These are phyloP conservation scores for Eulemur macaco DNA, from an alignment of 2,113 vertebrate species.

Conservation along the genomic window DNA sequence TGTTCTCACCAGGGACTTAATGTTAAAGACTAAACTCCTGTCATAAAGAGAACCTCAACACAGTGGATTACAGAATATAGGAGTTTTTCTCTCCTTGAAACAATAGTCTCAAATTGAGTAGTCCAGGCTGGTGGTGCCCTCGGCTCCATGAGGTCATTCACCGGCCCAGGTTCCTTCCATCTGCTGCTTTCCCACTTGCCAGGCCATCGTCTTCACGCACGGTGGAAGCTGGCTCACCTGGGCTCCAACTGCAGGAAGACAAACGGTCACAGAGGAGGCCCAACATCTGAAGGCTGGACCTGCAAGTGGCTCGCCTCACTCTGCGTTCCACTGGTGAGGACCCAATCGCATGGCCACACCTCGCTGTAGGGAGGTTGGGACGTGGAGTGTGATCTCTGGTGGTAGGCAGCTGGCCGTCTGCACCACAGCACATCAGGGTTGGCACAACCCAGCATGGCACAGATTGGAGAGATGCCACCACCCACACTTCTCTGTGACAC, in stretches of 20 bases:
- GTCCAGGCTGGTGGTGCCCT: neutral
- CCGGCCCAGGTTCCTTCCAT: neutral
- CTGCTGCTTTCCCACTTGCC: neutral
- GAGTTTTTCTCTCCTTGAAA: neutral
- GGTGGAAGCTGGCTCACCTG: neutral
- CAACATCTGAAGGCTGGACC: neutral
- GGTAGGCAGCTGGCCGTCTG: neutral
- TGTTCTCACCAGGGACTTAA: neutral
- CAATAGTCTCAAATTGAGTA: neutral
- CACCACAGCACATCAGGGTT: neutral
- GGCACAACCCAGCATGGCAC: neutral
- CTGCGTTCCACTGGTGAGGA: fast-evolving
- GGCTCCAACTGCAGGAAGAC: neutral
- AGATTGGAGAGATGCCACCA: neutral
- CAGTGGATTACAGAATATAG: neutral
- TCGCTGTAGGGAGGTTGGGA: neutral
- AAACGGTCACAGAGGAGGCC: neutral
- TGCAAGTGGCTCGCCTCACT: neutral
- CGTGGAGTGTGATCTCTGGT: neutral
- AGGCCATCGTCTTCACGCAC: neutral
- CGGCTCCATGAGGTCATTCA: neutral
- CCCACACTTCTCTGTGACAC: neutral
- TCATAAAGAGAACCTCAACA: neutral
- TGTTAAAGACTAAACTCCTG: neutral
- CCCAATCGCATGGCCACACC: neutral